Evolutionary conservation across 2,797 vertebrate genomes (phyloP), one percentile per base, ranked within the genome.

Genomic region (Anguilla obscura): DNA sequence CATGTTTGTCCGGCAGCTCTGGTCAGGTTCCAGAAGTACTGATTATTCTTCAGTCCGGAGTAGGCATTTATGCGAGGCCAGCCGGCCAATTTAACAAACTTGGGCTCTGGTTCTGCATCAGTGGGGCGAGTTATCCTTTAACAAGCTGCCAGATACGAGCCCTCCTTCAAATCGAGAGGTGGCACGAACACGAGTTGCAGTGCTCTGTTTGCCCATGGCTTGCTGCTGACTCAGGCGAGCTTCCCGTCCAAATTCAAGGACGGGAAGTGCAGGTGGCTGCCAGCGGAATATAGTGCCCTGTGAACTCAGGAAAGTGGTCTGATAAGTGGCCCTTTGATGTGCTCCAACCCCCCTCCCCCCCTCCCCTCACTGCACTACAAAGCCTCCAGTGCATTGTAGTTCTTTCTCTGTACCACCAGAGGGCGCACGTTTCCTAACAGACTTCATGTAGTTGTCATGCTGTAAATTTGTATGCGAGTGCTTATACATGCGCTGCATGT

Each of bases 291-390:
- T 0, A 9, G 58, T 24, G 30, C 16, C n/a, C 40, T 40, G 36
- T 8, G 10, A 14, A n/a, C n/a, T 24, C 3, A n/a, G 63, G 58
- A 4, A 16, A 40, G 18, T 48, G 40, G 27, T 40, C 54, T 14
- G 7, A 85, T 87, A 85, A 89, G 33, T 45, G 36, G 14, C 33
- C 69, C 82, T 50, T 63, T 85, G 54, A 27, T 83, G 63, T 83
- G 16, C 10, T 33, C 40, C 79, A 0, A 1, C 4, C 14, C 54
- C 6, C 27, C 1, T 1, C 33, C 33, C 30, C 24, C 87, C n/a
- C 90, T 87, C 30, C 24, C 45, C 54, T 66, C 24, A 88, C 87
- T 88, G 88, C 89, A 91, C 91, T 92, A 89, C 91, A 30, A 33
- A 18, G 86, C 74, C 54, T 86, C 88, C 63, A 54, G 48, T 86